Evolutionary conservation across 2,797 vertebrate species (phyloP).

Genomic region (Anguilla pacifica): DNA sequence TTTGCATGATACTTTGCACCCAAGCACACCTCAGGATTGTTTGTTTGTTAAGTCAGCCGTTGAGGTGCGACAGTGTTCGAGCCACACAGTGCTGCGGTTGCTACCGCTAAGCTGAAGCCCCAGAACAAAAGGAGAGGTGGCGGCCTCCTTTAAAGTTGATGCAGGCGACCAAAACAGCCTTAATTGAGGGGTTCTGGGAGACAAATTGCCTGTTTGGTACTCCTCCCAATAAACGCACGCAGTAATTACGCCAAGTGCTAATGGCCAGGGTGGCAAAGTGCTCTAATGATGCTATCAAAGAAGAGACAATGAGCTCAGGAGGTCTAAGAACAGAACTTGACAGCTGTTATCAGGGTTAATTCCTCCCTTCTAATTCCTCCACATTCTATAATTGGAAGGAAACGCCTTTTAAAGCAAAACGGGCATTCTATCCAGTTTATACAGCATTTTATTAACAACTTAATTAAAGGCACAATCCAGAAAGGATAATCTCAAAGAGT

Average conservation of each 20-base stretch:
- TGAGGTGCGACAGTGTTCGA: slow-evolving; percentile 21
- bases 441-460: neutral
- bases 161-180: slow-evolving; percentile 14
- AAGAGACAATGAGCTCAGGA: slow-evolving; percentile 22
- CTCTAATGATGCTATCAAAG: slow-evolving; percentile 33
- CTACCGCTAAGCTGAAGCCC: slow-evolving; percentile 28
- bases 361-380: neutral
- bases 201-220: slow-evolving; percentile 46
- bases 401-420: neutral
- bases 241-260: slow-evolving; percentile 44
- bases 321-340: slow-evolving; percentile 14
- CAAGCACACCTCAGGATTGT: neutral
- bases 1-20: neutral
- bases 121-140: slow-evolving; percentile 26
- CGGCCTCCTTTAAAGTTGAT: slow-evolving; percentile 42
- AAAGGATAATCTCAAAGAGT: neutral
- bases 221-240: slow-evolving; percentile 47
- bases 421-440: slow-evolving; percentile 7
- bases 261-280: slow-evolving; percentile 40
- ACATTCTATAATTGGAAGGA: neutral
- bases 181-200: slow-evolving; percentile 50
- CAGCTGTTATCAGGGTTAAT: slow-evolving; percentile 14
- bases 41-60: slow-evolving; percentile 28
- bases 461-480: neutral
- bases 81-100: slow-evolving; percentile 29